Percentiles rank a stretch among this genome's conserved stretches.
These are phyloP conservation scores for Cosmopolites sordidus DNA, from an alignment of 2,888 invertebrate genomes.

Conservation along the genomic window DNA sequence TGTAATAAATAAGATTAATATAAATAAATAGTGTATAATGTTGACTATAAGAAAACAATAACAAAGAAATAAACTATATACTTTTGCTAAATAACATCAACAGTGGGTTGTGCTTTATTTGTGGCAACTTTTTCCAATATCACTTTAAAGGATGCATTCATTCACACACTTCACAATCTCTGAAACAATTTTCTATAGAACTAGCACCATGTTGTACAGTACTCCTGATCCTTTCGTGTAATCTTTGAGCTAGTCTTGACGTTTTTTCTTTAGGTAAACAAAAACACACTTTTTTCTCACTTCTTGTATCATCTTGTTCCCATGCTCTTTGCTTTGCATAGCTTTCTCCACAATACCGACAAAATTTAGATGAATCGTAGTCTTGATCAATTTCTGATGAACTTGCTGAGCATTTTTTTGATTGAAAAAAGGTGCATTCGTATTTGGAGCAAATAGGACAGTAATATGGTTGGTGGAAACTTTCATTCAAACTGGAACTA, in stretches of 20 bases:
- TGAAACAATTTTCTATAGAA: slow-evolving; percentile 15
- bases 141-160: no score
- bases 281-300: slow-evolving; percentile 28
- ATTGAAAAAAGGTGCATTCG: slow-evolving; percentile 26
- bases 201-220: slow-evolving; percentile 11
- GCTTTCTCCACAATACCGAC: slow-evolving; percentile 26
- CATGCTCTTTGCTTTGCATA: slow-evolving; percentile 19
- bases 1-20: no score
- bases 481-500: slow-evolving; percentile 7
- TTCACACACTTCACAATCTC: slow-evolving; percentile 18
- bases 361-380: slow-evolving; percentile 11
- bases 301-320: slow-evolving; percentile 18
- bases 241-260: slow-evolving; percentile 9
- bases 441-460: slow-evolving; percentile 31
- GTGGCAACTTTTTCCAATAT: background rate
- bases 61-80: background rate
- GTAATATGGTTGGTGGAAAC: slow-evolving; percentile 13
- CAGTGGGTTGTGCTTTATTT: background rate
- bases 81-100: background rate
- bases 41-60: background rate
- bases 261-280: slow-evolving; percentile 26
- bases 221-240: slow-evolving; percentile 13
- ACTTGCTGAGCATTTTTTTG: background rate
- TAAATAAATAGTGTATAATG: no score
- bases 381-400: background rate